Conservation (phyloP, 1,140 invertebrate genomes). For the Microplitis mediator region DNA sequence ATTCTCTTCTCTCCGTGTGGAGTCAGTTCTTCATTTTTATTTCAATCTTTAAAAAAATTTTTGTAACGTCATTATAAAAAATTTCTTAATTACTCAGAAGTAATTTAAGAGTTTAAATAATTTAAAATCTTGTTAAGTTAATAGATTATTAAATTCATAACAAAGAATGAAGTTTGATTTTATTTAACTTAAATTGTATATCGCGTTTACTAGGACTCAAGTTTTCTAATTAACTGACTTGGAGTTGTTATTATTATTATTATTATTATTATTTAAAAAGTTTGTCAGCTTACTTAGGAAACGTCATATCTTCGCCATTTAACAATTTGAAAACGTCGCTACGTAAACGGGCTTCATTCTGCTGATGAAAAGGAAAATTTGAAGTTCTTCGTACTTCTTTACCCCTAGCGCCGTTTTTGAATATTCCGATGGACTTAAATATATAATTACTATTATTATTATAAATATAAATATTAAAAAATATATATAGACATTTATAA, state of each 20-base stretch:
- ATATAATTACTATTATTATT: not conserved
- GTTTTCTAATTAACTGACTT: not conserved
- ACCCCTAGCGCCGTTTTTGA: conserved; percentile 34
- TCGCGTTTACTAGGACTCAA: not conserved
- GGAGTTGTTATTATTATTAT: too few relatives aligned
- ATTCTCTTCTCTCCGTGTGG: too few relatives aligned
- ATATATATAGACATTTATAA: not conserved
- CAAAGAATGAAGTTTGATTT: too few relatives aligned
- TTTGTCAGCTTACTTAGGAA: conserved; percentile 24
- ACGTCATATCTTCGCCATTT: conserved; percentile 30
- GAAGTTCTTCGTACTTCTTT: conserved; percentile 28
- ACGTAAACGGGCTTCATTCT: conserved; percentile 25
- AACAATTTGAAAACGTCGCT: conserved; percentile 32
- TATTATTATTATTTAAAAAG: not conserved
- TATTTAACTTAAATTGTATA: too few relatives aligned
- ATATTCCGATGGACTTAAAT: conserved; percentile 35
- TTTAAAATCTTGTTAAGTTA: too few relatives aligned
- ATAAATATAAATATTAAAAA: not conserved
- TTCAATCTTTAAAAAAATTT: too few relatives aligned
- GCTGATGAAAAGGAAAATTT: conserved; percentile 12
- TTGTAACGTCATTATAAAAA: too few relatives aligned
- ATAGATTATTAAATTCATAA: too few relatives aligned
- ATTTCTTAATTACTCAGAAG: too few relatives aligned
- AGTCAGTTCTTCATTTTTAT: too few relatives aligned
- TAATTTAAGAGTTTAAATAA: too few relatives aligned